A percentile compares a stretch with the other conserved stretches of the same genome.
Conservation (phyloP, 2,888 invertebrate genomes). For the Cheilosia urbana region DNA sequence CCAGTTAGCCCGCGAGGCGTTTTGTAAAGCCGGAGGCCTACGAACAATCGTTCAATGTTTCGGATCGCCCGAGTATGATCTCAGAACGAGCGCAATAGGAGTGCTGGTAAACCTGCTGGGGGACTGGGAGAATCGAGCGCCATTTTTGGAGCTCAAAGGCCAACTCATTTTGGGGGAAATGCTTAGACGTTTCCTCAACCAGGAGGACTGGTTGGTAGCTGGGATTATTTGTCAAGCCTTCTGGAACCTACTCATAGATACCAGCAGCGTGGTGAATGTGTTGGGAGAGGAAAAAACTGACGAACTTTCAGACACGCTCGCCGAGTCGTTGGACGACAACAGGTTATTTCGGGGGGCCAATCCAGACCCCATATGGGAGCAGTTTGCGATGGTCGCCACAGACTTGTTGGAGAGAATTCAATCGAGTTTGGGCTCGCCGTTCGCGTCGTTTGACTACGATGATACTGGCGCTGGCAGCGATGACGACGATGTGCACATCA, state of each 20-base stretch:
- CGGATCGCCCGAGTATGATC: slow-evolving; percentile 87
- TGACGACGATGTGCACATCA: slow-evolving; percentile 80
- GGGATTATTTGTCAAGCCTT: slow-evolving; percentile 90
- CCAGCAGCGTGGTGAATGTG: slow-evolving; percentile 84
- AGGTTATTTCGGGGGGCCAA: slow-evolving; percentile 82
- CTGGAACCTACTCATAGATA: slow-evolving; percentile 89
- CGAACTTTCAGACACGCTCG: slow-evolving; percentile 84
- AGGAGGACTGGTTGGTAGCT: slow-evolving; percentile 88
- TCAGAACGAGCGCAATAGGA: slow-evolving; percentile 91
- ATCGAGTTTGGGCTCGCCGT: slow-evolving; percentile 76
- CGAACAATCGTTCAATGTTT: slow-evolving; percentile 86
- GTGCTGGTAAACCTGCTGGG: slow-evolving; percentile 92
- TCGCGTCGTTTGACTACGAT: slow-evolving; percentile 73
- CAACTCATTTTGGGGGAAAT: slow-evolving; percentile 85
- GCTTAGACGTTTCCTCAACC: slow-evolving; percentile 85
- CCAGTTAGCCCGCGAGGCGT: slow-evolving; percentile 86
- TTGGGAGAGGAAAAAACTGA: slow-evolving; percentile 85
- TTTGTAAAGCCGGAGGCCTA: slow-evolving; percentile 88
- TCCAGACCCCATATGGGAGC: slow-evolving; percentile 87
- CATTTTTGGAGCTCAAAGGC: slow-evolving; percentile 85
- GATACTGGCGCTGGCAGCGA: slow-evolving; percentile 78
- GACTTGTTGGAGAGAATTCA: slow-evolving; percentile 87
- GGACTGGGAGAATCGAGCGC: slow-evolving; percentile 85
- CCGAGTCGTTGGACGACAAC: slow-evolving; percentile 87
- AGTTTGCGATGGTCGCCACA: slow-evolving; percentile 89